Evolutionary conservation across 2,888 invertebrate genomes (phyloP).

Genomic region (Sarcophaga rosellei): DNA sequence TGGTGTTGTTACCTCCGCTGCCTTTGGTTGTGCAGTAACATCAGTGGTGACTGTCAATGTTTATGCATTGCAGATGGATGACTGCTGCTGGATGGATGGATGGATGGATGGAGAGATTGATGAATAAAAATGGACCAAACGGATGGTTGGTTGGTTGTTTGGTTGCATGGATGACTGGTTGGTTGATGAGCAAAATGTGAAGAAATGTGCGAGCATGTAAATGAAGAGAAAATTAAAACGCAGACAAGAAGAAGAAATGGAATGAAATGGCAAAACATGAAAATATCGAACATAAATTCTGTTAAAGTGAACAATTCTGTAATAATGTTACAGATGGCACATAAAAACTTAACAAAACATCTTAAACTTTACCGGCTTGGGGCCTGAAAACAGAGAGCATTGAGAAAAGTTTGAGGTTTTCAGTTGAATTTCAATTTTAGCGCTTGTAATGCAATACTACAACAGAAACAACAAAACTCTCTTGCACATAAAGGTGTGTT

Average conservation of each 20-base stretch:
- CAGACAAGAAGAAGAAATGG: not conserved
- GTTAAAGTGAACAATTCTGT: slow-evolving; percentile 28
- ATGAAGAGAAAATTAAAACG: slow-evolving; percentile 1
- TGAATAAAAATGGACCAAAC: slow-evolving; percentile 27
- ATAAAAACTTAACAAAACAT: slow-evolving; percentile 20
- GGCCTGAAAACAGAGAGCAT: not conserved
- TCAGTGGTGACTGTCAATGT: slow-evolving; percentile 41
- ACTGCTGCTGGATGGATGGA: slow-evolving; percentile 1
- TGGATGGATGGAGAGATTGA: not conserved
- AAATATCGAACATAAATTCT: slow-evolving; percentile 39
- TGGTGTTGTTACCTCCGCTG: not conserved
- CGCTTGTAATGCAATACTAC: not conserved
- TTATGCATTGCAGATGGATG: slow-evolving; percentile 60
- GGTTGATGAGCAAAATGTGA: not conserved
- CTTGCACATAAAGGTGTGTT: not conserved
- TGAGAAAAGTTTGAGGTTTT: not conserved
- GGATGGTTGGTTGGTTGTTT: slow-evolving; percentile 20
- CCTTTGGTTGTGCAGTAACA: slow-evolving; percentile 24
- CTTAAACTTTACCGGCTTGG: slow-evolving; percentile 14
- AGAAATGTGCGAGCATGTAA: not conserved
- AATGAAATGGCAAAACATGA: not conserved
- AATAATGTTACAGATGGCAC: slow-evolving; percentile 61
- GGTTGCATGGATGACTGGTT: slow-evolving; percentile 11
- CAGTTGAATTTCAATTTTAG: not conserved
- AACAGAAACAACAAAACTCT: not conserved